Conservation (phyloP, 2,113 vertebrate species). For the Prunella himalayana region DNA sequence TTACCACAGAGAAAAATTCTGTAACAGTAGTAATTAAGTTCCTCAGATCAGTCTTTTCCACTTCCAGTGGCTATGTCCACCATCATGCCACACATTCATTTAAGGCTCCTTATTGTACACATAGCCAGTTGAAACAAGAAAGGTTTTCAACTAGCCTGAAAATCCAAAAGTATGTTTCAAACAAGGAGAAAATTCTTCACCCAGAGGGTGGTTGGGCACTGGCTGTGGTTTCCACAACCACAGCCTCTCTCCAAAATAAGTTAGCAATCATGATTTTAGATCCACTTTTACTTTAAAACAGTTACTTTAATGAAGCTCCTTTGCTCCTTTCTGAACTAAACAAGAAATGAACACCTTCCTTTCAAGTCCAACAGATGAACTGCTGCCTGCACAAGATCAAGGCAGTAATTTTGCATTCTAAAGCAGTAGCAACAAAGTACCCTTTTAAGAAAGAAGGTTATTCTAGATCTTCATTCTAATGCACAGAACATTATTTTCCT, state of each 20-base stretch:
- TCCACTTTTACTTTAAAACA: neutral
- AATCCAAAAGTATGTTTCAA: neutral
- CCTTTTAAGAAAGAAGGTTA: neutral
- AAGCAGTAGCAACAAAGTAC: neutral
- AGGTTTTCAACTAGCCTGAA: neutral
- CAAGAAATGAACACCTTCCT: neutral
- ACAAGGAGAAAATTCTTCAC: neutral
- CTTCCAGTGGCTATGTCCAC: neutral
- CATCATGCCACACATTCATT: neutral
- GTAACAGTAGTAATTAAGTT: neutral
- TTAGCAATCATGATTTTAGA: neutral
- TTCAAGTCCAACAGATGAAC: neutral
- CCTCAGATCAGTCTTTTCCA: neutral
- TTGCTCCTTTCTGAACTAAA: neutral
- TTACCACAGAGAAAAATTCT: neutral
- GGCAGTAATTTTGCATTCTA: neutral
- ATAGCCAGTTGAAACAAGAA: neutral
- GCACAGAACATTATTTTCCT: neutral
- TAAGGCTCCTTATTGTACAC: neutral
- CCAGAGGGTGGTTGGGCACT: neutral
- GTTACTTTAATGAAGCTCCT: neutral
- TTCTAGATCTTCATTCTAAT: neutral
- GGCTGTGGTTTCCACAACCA: neutral
- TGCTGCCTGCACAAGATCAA: neutral
- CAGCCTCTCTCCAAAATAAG: neutral